A percentile compares a stretch with the other conserved stretches of the same genome.
Evolutionary conservation across 2,797 vertebrate species (phyloP).

Genomic region (Chromis chromis): DNA sequence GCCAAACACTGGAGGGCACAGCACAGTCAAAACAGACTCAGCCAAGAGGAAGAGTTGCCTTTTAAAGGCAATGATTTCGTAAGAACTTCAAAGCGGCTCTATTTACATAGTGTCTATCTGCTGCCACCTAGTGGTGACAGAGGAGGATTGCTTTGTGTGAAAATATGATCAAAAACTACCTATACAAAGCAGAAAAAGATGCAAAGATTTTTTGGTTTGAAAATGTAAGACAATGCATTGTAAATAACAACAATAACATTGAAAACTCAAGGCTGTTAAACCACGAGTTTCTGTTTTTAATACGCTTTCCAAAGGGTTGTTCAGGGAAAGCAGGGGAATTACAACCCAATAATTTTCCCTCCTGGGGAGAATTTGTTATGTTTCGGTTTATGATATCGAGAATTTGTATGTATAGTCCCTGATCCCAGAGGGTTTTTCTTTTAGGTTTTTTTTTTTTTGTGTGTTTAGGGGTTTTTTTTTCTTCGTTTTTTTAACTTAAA

Average conservation of each 20-base stretch:
- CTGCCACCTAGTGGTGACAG: slow-evolving; percentile 45
- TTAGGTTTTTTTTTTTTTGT: too few relatives aligned
- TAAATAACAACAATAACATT: background rate
- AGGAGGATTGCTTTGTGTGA: rapidly evolving
- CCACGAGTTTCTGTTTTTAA: rapidly evolving
- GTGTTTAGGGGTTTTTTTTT: too few relatives aligned
- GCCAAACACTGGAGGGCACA: slow-evolving; percentile 35
- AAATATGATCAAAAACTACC: background rate
- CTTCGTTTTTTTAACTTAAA: too few relatives aligned
- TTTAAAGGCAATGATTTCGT: slow-evolving; percentile 52
- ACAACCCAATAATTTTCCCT: background rate
- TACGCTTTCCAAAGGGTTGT: background rate
- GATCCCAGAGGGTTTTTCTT: too few relatives aligned
- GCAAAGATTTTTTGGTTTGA: background rate
- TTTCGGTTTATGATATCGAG: too few relatives aligned
- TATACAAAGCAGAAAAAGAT: background rate
- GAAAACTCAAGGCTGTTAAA: background rate
- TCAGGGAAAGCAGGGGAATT: background rate
- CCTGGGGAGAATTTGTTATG: background rate
- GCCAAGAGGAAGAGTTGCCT: slow-evolving; percentile 27
- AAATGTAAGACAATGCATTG: background rate
- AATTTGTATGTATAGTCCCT: too few relatives aligned
- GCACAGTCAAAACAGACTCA: slow-evolving; percentile 19
- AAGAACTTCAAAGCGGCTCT: slow-evolving; percentile 25
- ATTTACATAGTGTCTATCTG: background rate